phyloP scores from a whole-genome alignment of 2,113 vertebrate species.

The Alethe diademata region DNA sequence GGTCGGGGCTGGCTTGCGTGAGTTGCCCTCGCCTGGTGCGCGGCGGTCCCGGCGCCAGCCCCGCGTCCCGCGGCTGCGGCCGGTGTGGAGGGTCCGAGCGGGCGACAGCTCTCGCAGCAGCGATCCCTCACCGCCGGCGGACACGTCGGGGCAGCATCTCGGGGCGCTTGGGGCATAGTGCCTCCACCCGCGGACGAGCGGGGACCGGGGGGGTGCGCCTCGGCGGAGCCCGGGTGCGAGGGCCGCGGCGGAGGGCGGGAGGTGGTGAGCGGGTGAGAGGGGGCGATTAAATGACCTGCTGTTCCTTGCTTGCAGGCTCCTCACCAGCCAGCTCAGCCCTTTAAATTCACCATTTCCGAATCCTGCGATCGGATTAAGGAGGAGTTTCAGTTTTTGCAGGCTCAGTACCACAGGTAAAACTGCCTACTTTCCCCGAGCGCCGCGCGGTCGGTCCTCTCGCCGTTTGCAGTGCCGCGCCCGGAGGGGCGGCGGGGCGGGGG shows the following conservation, averaged over 20 bases:
- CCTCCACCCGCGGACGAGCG: background rate
- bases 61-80: background rate
- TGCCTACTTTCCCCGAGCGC: constrained; percentile 63
- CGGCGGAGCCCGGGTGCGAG: background rate
- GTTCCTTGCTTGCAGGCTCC: constrained; percentile 82
- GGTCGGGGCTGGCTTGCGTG: background rate
- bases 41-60: background rate
- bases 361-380: constrained; percentile 97
- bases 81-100: background rate
- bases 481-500: background rate
- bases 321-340: constrained; percentile 93
- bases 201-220: background rate
- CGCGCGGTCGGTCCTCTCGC: constrained; percentile 48
- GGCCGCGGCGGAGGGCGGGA: background rate
- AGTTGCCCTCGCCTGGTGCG: background rate
- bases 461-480: background rate
- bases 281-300: constrained; percentile 66
- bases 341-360: constrained; percentile 97
- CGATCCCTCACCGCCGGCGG: background rate
- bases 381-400: constrained; percentile 96
- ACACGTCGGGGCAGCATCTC: background rate
- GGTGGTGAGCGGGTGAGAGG: background rate
- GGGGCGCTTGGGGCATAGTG: background rate
- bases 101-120: background rate
- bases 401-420: constrained; percentile 94